phyloP scores from a whole-genome alignment of 2,888 invertebrate genomes.

The Stenodera caucasica region DNA sequence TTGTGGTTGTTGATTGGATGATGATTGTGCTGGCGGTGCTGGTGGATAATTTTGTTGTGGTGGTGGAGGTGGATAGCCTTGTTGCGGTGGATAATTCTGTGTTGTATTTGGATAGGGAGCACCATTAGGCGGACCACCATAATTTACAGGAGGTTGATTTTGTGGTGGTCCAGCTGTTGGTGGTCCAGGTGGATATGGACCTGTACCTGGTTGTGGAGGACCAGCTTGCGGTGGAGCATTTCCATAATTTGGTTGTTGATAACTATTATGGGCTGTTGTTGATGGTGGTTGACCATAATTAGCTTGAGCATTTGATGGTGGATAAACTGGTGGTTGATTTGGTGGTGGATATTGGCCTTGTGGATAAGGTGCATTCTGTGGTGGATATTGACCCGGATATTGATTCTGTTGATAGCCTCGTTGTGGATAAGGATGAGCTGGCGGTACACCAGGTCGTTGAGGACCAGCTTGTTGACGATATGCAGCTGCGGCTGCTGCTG shows the following conservation, averaged over 20 bases:
- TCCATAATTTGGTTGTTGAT: slow-evolving; percentile 58
- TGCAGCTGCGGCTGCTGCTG: slow-evolving; percentile 45
- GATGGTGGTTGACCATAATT: slow-evolving; percentile 66
- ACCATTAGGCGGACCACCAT: slow-evolving; percentile 50
- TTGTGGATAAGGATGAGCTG: slow-evolving; percentile 66
- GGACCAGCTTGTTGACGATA: slow-evolving; percentile 55
- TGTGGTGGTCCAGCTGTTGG: slow-evolving; percentile 39
- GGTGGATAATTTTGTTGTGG: slow-evolving; percentile 59
- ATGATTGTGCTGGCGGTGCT: slow-evolving; percentile 54
- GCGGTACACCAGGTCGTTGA: slow-evolving; percentile 62
- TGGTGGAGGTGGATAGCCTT: slow-evolving; percentile 60
- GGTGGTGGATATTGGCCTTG: slow-evolving; percentile 66
- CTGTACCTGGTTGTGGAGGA: slow-evolving; percentile 39
- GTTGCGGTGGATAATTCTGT: slow-evolving; percentile 54
- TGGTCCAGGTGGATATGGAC: slow-evolving; percentile 47
- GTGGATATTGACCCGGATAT: slow-evolving; percentile 66
- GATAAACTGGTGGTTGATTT: slow-evolving; percentile 71
- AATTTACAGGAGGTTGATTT: slow-evolving; percentile 47
- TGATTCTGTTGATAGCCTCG: slow-evolving; percentile 70
- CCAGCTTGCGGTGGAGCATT: slow-evolving; percentile 53
- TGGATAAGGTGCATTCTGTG: slow-evolving; percentile 68
- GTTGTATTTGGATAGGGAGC: slow-evolving; percentile 47
- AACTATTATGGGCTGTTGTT: slow-evolving; percentile 61
- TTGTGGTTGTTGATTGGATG: slow-evolving; percentile 41
- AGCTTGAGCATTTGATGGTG: slow-evolving; percentile 60